Evolutionary conservation across 1,140 invertebrate species (phyloP), one percentile per base, ranked within the genome.

Genomic region (Meloidogyne exigua): DNA sequence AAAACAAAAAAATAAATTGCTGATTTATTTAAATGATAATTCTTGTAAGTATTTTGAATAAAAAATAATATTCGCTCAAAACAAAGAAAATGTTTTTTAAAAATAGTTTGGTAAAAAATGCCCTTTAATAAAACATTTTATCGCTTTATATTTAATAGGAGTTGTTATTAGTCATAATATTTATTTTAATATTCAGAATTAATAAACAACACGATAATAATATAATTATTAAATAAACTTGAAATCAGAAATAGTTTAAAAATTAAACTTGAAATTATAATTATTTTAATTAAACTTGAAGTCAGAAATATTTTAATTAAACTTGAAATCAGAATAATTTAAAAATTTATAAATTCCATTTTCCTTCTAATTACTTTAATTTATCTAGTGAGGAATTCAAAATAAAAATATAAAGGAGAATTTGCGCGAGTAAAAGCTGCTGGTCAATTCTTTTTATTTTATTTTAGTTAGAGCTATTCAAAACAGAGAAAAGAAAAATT

Each of bases 11-110:
- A n/a, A 57, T n/a, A 57, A 57, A 57, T 21, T 57, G 49, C 49
- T 57, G 49, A 57, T 57, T 57, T 57, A 57, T 57, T 57, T n/a
- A 57, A 57, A 57, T 57, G 49, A 57, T 57, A 57, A 57, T n/a
- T 57, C 49, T n/a, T 57, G 44, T 15, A 44, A 44, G 2, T 44
- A 44, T 57, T n/a, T n/a, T 57, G 4, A n/a, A 9, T n/a, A 57
- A 57, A n/a, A 49, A 49, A 18, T 7, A 57, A 57, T 9, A 7
- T 57, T 57, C 18, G 18, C 18, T n/a, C 13, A 57, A 57, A 57
- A 18, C n/a, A 57, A 57, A n/a, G 21, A 57, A n/a, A 57, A 57
- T n/a, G 7, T 57, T 9, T 57, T 57, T n/a, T 4, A n/a, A 49
- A 49, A 57, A 57, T n/a, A 39, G 10, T 39, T 10, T 39, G 3